Conservation (phyloP, 2,888 invertebrate genomes). For the Cancer borealis region DNA sequence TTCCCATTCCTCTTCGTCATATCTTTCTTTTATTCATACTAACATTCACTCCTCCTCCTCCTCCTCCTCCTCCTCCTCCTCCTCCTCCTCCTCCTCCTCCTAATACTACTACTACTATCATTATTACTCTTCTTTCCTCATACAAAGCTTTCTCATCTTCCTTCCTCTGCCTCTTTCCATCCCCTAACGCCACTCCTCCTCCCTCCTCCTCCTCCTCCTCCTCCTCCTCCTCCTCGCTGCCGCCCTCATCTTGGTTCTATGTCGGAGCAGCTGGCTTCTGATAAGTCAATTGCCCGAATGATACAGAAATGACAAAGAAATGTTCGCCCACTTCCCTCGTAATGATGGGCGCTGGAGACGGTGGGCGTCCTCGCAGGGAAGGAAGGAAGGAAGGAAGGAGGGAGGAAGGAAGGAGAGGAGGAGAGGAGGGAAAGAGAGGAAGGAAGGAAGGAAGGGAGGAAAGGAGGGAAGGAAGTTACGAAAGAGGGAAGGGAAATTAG, state of each 20-base stretch:
- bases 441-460: not conserved
- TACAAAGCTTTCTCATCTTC: not conserved
- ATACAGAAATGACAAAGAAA: slow-evolving; percentile 22
- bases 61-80: not conserved
- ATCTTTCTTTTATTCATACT: not conserved
- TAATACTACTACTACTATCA: not conserved
- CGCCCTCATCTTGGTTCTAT: not conserved
- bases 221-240: not conserved
- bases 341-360: slow-evolving; percentile 10
- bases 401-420: not conserved
- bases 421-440: not conserved
- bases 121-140: not conserved
- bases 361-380: not conserved
- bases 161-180: not conserved
- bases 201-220: not conserved
- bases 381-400: slow-evolving; percentile 31
- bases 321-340: not conserved
- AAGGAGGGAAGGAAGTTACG: not conserved
- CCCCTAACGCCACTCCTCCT: not conserved
- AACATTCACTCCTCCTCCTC: not conserved
- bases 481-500: not conserved
- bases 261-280: not conserved
- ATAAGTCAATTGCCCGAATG: not conserved
- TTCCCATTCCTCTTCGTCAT: not conserved
- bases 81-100: not conserved